These are phyloP conservation scores for Agapostemon virescens DNA, from an alignment of 2,888 invertebrate genomes.

Conservation along the genomic window DNA sequence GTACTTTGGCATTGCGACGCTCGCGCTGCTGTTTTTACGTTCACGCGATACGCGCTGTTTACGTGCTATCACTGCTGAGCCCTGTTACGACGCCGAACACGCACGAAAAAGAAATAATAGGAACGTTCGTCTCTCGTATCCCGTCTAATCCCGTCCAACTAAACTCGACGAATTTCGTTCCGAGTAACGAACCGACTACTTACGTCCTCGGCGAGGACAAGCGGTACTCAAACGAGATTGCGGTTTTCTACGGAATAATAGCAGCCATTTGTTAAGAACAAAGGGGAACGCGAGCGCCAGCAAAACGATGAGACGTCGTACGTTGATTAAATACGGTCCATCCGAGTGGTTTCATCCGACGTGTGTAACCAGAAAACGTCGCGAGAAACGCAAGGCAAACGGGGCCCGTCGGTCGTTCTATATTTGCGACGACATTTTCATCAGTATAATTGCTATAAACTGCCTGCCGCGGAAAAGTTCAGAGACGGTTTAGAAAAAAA, in stretches of 20 bases:
- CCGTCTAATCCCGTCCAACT: neutral
- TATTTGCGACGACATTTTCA: conserved; percentile 9
- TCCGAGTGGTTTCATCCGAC: neutral
- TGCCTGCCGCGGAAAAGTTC: neutral
- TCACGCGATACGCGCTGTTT: too few species aligned
- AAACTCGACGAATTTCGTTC: neutral
- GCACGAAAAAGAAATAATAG: too few species aligned
- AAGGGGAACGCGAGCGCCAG: neutral
- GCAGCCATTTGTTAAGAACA: neutral
- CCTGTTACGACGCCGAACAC: too few species aligned
- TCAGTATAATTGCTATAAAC: conserved; percentile 14
- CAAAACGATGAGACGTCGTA: neutral
- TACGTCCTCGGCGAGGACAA: neutral
- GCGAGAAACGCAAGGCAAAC: neutral
- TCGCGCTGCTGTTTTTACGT: too few species aligned
- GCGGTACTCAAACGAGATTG: neutral
- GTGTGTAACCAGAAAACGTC: neutral
- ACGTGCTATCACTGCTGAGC: too few species aligned
- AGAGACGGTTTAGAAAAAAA: neutral
- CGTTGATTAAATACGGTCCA: conserved; percentile 8
- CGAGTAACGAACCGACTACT: neutral
- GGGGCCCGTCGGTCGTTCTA: neutral
- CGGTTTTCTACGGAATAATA: neutral
- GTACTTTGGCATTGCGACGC: too few species aligned
- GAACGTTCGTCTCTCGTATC: neutral